Percentiles rank a stretch among this genome's conserved stretches.
Evolutionary conservation across 2,113 vertebrate species (phyloP).

Genomic region (Gnathonemus longibarbis): DNA sequence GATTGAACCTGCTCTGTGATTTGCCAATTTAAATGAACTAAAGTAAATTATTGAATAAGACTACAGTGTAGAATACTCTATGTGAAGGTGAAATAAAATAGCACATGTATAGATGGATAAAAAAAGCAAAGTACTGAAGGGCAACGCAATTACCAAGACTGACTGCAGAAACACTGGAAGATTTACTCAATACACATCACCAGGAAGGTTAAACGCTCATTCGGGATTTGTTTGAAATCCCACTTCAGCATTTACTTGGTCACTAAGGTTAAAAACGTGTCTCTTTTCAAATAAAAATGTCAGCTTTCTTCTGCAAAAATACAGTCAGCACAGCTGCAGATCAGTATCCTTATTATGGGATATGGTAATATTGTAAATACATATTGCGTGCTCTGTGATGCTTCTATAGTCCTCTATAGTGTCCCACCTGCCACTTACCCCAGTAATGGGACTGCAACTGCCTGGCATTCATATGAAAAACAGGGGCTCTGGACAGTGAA

Average conservation of each 20-base stretch:
- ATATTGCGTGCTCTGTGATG: neutral
- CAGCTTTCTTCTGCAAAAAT: neutral
- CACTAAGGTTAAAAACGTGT: conserved; percentile 5
- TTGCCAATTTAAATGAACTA: neutral
- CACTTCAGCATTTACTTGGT: conserved; percentile 10
- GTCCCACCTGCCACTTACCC: neutral
- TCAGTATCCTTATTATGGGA: neutral
- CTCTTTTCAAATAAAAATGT: neutral
- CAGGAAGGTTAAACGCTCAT: neutral
- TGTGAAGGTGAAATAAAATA: neutral
- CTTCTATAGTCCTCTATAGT: neutral
- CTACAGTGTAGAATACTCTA: neutral
- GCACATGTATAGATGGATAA: neutral
- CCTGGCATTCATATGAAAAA: neutral
- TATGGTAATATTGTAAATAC: neutral
- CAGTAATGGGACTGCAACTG: neutral
- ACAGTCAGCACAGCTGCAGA: neutral
- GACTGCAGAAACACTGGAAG: neutral
- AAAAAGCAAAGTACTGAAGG: neutral
- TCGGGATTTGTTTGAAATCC: neutral
- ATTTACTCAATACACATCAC: neutral
- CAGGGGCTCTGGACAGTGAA: neutral
- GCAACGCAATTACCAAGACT: neutral
- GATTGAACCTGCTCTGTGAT: neutral
- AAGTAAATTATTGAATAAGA: neutral